Base-by-base conservation (phyloP, 2,113 vertebrate genomes). In the Psephotus haematonotus region DNA sequence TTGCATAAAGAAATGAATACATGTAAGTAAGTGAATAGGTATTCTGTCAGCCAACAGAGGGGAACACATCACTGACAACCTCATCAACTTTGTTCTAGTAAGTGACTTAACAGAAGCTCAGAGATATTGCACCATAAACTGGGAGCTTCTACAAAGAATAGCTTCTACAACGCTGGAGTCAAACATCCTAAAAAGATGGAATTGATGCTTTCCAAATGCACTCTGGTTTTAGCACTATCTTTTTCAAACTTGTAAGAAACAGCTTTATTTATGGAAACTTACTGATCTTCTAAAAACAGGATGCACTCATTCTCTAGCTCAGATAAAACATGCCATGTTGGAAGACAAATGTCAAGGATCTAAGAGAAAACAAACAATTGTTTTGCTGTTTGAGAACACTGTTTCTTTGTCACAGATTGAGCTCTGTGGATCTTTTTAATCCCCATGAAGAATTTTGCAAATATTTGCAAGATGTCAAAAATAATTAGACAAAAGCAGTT, bases 401-500 rank as follows among this genome's bases (percentile, higher is more conserved):
- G 37, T 74, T 92, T 71, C 81, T 96, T 63, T 89, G 88, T 96
- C 96, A 91, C 17, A 69, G 53, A 95, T 86, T 76, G 86, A 95
- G 68, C 69, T 86, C 90, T 90, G 90, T 93, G 90, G 82, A 88
- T 86, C 92, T 95, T 92, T 92, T 70, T 92, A 93, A 97, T 95
- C 47, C 81, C 77, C n/a, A 24, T 39, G 95, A 97, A 96, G 92
- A 97, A 97, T 95, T 98, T 97, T 97, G 97, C 94, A 97, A 97
- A 97, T 93, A 97, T 98, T 98, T 97, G 95, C 97, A 96, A 95
- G 95, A 93, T 43, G 95, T 98, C 97, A 97, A 84, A 97, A 97
- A 97, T 98, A 98, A 98, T 98, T 98, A 98, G 97, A 97, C 94
- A 96, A 96, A 96, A 97, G 82, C 86, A 81, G 88, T 95, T 97